Evolutionary conservation across 1,140 invertebrate genomes (phyloP), one percentile per base, ranked within the genome.

Genomic region (Mya arenaria): DNA sequence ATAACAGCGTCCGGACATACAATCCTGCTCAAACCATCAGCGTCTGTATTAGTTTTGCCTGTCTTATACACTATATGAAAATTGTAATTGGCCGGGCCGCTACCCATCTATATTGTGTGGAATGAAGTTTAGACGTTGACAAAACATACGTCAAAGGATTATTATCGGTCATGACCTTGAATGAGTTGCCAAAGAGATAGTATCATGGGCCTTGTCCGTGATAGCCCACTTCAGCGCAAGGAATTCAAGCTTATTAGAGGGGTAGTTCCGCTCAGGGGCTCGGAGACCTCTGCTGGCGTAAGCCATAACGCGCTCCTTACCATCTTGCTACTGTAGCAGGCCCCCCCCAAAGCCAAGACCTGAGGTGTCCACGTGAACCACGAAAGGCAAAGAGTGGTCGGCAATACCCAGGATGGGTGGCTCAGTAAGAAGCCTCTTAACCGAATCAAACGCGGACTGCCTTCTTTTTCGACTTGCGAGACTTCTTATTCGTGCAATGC

Each of bases 311-410:
- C 84, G 66, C 10, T 58, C 34, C n/a, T 19, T 34, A 71, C 79
- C 84, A 8, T 88, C 74, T 63, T 86, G 77, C 30, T 44, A 41
- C 80, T 91, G 89, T 25, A 71, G 84, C 25, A 77, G n/a, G 1
- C 89, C 89, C 13, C 85, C 88, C n/a, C 89, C 90, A 30, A 91
- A 36, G 10, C 83, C 88, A 8, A 30, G 23, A 25, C 75, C 60
- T 58, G 79, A 77, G 30, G 82, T 84, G 75, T 89, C 84, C 19
- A 68, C 82, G 44, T 87, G 63, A 6, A 81, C 4, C 8, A 68
- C 28, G 75, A 86, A 89, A 8, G 65, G 83, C n/a, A 68, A 44
- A 28, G 62, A 52, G 23, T 60, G 63, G 41, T 83, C 52, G 10
- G 87, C 44, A 17, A 41, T 32, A 19, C n/a, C 37, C 25, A 32